A percentile compares a stretch with the other conserved stretches of the same genome.
phyloP scores from a whole-genome alignment of 2,113 vertebrate genomes.

The Tiliqua scincoides region DNA sequence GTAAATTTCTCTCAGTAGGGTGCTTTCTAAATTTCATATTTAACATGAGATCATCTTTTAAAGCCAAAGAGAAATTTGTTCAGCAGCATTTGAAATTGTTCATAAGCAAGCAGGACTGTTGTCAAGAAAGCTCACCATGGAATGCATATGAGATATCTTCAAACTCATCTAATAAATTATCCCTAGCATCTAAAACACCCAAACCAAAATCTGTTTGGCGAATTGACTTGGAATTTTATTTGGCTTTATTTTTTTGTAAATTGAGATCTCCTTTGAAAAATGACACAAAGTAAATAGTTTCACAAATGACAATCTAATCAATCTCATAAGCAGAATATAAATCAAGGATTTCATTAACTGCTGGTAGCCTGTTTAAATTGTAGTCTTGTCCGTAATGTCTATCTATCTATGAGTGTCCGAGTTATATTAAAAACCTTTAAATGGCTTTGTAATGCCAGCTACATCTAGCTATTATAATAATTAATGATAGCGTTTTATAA shows the following conservation, averaged over 20 bases:
- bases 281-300: slow-evolving; percentile 88
- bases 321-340: slow-evolving; percentile 90
- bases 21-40: slow-evolving; percentile 58
- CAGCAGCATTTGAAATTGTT: slow-evolving; percentile 41
- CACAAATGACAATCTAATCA: slow-evolving; percentile 95
- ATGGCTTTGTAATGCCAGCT: slow-evolving; percentile 92
- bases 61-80: slow-evolving; percentile 58
- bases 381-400: slow-evolving; percentile 91
- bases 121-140: slow-evolving; percentile 58
- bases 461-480: slow-evolving; percentile 98
- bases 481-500: slow-evolving; percentile 96
- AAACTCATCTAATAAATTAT: slow-evolving; percentile 72
- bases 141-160: slow-evolving; percentile 63
- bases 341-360: slow-evolving; percentile 98
- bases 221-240: slow-evolving; percentile 73
- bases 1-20: slow-evolving; percentile 66
- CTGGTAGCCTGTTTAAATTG: slow-evolving; percentile 93
- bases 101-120: slow-evolving; percentile 60
- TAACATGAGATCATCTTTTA: slow-evolving; percentile 40
- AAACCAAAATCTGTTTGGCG: slow-evolving; percentile 74
- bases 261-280: slow-evolving; percentile 82
- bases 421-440: slow-evolving; percentile 95
- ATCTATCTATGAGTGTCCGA: slow-evolving; percentile 93
- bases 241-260: slow-evolving; percentile 70
- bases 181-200: slow-evolving; percentile 72